Percentiles rank a stretch among this genome's conserved stretches.
phyloP scores from a whole-genome alignment of 1,140 invertebrate species.

The Drosophila eugracilis region DNA sequence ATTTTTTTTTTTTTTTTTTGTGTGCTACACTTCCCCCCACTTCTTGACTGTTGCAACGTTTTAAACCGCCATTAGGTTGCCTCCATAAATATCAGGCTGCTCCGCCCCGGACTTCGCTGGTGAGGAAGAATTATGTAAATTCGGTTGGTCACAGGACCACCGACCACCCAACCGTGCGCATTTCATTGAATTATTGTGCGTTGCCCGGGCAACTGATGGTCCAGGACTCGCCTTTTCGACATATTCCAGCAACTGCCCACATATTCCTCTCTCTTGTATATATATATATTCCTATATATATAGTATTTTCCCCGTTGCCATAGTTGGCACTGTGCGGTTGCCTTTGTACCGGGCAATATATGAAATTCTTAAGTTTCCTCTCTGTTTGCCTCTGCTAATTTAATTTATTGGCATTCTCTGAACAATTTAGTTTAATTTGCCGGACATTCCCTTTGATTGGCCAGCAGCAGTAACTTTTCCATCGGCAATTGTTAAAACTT shows the following conservation, averaged over 20 bases:
- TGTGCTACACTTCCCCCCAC: no score
- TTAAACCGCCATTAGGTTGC: conserved; percentile 79
- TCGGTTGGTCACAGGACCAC: conserved; percentile 63
- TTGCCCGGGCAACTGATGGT: conserved; percentile 32
- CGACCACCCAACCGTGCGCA: conserved; percentile 25
- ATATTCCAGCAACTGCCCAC: no score
- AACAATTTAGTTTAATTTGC: conserved; percentile 33
- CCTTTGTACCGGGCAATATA: conserved; percentile 12
- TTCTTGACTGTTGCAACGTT: conserved; percentile 65
- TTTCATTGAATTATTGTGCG: conserved; percentile 63
- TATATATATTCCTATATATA: no score
- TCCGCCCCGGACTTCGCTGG: conserved; percentile 7
- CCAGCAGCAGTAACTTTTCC: conserved; percentile 24
- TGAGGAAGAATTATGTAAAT: conserved; percentile 74
- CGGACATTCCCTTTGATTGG: conserved; percentile 12
- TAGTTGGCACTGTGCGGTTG: conserved; percentile 24
- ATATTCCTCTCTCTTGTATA: no score
- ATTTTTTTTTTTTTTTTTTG: no score
- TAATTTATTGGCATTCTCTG: conserved; percentile 47
- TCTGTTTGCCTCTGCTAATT: conserved; percentile 29
- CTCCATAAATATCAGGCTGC: conserved; percentile 74
- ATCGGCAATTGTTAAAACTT: conserved; percentile 33
- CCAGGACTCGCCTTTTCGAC: conserved; percentile 26
- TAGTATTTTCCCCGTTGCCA: conserved; percentile 43
- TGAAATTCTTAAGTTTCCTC: conserved; percentile 25